A percentile compares a stretch with the other conserved stretches of the same genome.
These are phyloP conservation scores for Cynopterus brachyotis DNA, from an alignment of 2,113 vertebrate genomes.

Conservation along the genomic window DNA sequence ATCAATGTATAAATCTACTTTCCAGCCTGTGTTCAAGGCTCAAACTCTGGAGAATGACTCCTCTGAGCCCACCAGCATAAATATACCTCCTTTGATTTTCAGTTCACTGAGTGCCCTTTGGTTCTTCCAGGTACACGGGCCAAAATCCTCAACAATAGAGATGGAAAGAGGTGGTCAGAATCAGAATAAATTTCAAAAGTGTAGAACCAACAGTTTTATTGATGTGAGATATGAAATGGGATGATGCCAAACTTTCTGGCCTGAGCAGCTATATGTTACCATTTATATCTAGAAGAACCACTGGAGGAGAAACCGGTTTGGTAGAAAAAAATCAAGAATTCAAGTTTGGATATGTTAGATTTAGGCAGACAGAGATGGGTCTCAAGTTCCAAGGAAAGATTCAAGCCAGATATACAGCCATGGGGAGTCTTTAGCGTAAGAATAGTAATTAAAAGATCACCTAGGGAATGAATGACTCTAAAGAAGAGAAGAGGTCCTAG, in stretches of 20 bases:
- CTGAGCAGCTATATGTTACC: neutral
- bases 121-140: too few species aligned
- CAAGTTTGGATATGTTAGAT: neutral
- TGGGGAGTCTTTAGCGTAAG: neutral
- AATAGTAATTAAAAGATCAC: neutral
- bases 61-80: too few species aligned
- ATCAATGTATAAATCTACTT: too few species aligned
- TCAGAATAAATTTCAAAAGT: neutral
- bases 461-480: neutral
- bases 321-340: neutral
- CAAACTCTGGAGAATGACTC: too few species aligned
- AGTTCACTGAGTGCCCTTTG: too few species aligned
- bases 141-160: neutral
- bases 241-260: neutral
- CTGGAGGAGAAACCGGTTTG: neutral
- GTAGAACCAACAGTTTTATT: neutral
- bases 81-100: too few species aligned
- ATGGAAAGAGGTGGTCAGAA: neutral
- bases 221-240: neutral
- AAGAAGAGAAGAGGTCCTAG: neutral
- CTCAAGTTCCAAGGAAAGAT: neutral
- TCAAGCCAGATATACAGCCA: neutral
- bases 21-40: too few species aligned
- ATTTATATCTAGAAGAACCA: neutral
- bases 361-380: neutral